These are phyloP conservation scores for Heliconius melpomene DNA, from an alignment of 1,140 invertebrate species.

Conservation along the genomic window DNA sequence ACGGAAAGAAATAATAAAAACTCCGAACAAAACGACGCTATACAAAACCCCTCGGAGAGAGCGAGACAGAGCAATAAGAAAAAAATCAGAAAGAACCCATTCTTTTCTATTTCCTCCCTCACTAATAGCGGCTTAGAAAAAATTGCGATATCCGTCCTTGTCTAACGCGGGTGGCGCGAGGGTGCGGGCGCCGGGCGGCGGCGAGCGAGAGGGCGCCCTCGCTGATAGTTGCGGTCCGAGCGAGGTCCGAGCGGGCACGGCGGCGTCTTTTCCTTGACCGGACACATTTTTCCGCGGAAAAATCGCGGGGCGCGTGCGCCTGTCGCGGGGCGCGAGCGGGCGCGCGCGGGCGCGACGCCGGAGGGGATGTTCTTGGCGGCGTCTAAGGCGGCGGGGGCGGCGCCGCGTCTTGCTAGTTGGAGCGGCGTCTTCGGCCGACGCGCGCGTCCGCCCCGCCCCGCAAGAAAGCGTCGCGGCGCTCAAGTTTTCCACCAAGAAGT, in stretches of 20 bases:
- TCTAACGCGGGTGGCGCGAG: constrained; percentile 67
- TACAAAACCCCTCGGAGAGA: constrained; percentile 49
- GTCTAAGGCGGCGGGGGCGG: constrained; percentile 79
- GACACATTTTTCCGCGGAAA: constrained; percentile 79
- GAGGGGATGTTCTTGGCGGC: constrained; percentile 78
- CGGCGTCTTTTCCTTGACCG: constrained; percentile 76
- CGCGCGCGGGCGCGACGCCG: constrained; percentile 62
- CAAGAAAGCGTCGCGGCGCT: constrained; percentile 76
- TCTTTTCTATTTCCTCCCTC: constrained; percentile 80
- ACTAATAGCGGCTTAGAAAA: constrained; percentile 78
- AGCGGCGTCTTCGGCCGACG: constrained; percentile 76
- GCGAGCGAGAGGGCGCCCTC: constrained; percentile 75
- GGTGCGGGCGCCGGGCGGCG: constrained; percentile 60
- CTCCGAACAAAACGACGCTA: constrained; percentile 54
- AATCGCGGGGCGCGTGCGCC: constrained; percentile 77
- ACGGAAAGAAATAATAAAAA: constrained; percentile 75
- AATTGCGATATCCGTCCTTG: constrained; percentile 68
- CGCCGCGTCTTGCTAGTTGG: constrained; percentile 79
- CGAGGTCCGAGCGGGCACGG: constrained; percentile 63
- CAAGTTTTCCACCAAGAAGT: constrained; percentile 80
- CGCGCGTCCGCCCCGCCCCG: constrained; percentile 78
- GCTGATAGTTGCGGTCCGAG: constrained; percentile 74
- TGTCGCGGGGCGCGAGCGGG: constrained; percentile 63
- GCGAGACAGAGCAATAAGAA: constrained; percentile 71
- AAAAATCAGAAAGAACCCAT: constrained; percentile 78